Evolutionary conservation across 2,113 vertebrate species (phyloP).

Genomic region (Marmota flaviventris): DNA sequence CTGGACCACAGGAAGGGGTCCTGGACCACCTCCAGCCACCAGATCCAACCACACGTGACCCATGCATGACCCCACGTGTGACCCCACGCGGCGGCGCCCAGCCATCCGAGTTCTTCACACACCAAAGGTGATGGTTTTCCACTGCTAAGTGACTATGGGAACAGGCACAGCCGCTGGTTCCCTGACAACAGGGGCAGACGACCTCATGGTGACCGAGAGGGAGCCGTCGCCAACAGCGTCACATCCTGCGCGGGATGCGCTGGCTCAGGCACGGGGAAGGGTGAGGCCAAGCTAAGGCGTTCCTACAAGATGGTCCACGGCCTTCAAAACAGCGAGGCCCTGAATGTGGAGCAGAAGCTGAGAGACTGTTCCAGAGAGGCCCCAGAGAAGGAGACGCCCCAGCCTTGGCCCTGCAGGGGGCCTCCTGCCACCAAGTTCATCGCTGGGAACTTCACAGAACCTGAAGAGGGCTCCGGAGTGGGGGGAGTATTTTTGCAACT

Average conservation of each 20-base stretch:
- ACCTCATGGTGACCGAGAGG: neutral
- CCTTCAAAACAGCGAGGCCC: too few relatives aligned
- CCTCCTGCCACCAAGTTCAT: too few relatives aligned
- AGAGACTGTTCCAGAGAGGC: neutral
- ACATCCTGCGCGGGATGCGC: accelerated
- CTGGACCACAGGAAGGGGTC: neutral
- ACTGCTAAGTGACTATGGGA: too few relatives aligned
- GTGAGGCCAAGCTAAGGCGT: neutral
- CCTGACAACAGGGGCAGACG: neutral
- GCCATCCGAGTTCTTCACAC: neutral
- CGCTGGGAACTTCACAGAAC: accelerated
- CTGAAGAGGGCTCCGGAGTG: neutral
- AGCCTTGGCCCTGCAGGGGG: too few relatives aligned
- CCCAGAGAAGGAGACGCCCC: too few relatives aligned
- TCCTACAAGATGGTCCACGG: accelerated
- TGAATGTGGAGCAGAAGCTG: too few relatives aligned
- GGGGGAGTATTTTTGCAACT: neutral
- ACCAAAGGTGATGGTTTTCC: too few relatives aligned
- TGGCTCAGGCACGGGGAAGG: accelerated
- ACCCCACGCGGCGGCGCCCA: neutral
- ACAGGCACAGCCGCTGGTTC: accelerated
- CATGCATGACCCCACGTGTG: accelerated
- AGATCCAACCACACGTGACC: accelerated
- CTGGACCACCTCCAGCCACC: neutral
- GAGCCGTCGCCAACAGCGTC: accelerated